phyloP scores from a whole-genome alignment of 2,888 invertebrate species.

The Caenorhabditis imperialis region DNA sequence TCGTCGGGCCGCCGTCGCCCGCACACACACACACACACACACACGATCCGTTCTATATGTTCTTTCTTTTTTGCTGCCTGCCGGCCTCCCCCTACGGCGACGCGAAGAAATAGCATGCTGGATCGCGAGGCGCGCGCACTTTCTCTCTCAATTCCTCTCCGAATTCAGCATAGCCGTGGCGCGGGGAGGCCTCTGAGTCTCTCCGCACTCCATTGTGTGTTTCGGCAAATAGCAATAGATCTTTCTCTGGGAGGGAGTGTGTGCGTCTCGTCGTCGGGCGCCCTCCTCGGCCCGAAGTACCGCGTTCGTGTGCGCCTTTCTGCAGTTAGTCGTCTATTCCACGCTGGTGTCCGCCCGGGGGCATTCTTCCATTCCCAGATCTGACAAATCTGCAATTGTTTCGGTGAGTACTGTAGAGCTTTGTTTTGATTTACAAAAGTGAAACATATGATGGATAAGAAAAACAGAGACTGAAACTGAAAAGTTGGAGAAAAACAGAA shows the following conservation, averaged over 20 bases:
- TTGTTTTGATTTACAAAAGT: too few relatives aligned
- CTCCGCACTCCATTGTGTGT: conserved; percentile 36
- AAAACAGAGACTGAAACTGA: too few relatives aligned
- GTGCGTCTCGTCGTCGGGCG: conserved; percentile 42
- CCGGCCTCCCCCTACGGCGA: too few relatives aligned
- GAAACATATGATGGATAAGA: too few relatives aligned
- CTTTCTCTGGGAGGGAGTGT: conserved; percentile 46
- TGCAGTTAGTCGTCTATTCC: conserved; percentile 57
- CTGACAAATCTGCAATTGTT: conserved; percentile 36
- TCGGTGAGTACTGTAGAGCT: too few relatives aligned
- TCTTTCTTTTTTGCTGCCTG: too few relatives aligned
- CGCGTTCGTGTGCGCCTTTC: conserved; percentile 56
- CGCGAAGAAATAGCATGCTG: conserved; percentile 19
- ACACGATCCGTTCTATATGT: conserved; percentile 54
- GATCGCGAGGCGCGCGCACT: conserved; percentile 13
- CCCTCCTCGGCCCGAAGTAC: conserved; percentile 47
- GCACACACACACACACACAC: too few relatives aligned
- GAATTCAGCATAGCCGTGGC: conserved; percentile 47
- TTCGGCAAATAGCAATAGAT: conserved; percentile 52
- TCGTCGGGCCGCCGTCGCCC: conserved; percentile 31
- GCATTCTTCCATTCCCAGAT: conserved; percentile 58
- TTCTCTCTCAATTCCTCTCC: conserved; percentile 43
- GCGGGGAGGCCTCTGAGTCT: conserved; percentile 40
- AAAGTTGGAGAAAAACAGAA: too few relatives aligned
- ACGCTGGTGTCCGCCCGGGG: conserved; percentile 56